Evolutionary conservation across 2,797 vertebrate genomes (phyloP).

Genomic region (Ctenochaetus hawaiiensis): DNA sequence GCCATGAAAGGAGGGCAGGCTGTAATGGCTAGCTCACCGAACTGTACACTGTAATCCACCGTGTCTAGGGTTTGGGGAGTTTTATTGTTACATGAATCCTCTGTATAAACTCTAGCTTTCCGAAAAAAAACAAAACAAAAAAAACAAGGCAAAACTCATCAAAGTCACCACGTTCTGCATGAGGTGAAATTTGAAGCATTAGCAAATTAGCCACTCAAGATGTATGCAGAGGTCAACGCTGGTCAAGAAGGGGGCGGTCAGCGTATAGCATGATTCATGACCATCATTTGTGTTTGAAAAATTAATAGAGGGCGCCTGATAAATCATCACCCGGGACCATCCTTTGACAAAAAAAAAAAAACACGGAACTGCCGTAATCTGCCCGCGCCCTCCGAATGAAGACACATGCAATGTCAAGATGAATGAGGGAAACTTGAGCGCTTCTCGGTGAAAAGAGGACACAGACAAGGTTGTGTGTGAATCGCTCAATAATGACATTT

Average conservation of each 20-base stretch:
- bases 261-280: slow-evolving; percentile 81
- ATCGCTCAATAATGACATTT: slow-evolving; percentile 61
- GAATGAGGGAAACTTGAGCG: slow-evolving; percentile 55
- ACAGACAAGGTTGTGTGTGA: slow-evolving; percentile 28
- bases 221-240: slow-evolving; percentile 72
- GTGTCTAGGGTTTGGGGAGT: not conserved
- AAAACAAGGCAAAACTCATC: slow-evolving; percentile 28
- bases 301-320: slow-evolving; percentile 78
- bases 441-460: slow-evolving; percentile 39
- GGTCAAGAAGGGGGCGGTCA: slow-evolving; percentile 74
- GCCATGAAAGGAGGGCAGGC: slow-evolving; percentile 40
- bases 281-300: slow-evolving; percentile 83
- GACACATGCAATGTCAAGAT: slow-evolving; percentile 71
- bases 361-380: slow-evolving; percentile 61
- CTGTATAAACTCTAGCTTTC: not conserved
- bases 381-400: slow-evolving; percentile 63
- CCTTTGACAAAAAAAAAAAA: slow-evolving; percentile 73
- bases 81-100: not conserved
- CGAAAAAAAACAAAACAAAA: not conserved
- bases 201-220: slow-evolving; percentile 67
- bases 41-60: slow-evolving; percentile 24
- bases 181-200: slow-evolving; percentile 34
- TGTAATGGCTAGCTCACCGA: slow-evolving; percentile 19
- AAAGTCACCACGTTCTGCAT: slow-evolving; percentile 27
- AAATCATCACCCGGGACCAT: slow-evolving; percentile 74